Conservation (phyloP, 2,113 vertebrate species). For the Triplophysa siluroides region DNA sequence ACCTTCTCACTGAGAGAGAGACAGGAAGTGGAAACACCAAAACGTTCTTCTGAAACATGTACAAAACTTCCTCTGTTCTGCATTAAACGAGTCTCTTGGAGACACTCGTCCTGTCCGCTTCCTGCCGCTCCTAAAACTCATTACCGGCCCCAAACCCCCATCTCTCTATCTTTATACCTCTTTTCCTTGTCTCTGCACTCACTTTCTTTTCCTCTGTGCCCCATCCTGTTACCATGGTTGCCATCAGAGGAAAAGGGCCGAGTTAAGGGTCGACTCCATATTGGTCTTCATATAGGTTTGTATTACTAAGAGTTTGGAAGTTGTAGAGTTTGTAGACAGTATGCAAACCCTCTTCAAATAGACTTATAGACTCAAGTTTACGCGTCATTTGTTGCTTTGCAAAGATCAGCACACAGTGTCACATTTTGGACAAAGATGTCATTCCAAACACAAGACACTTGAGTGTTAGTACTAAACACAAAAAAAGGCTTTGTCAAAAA, state of each 20-base stretch:
- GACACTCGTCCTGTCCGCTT: constrained; percentile 58
- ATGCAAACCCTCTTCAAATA: not conserved
- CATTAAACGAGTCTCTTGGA: constrained; percentile 58
- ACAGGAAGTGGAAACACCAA: constrained; percentile 41
- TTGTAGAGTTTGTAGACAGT: constrained; percentile 20
- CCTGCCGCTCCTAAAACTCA: constrained; percentile 57
- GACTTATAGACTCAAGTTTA: not conserved
- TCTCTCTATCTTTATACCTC: constrained; percentile 37
- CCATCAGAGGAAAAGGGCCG: constrained; percentile 56
- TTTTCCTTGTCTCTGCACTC: constrained; percentile 35
- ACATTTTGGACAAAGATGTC: not conserved
- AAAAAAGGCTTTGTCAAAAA: too few relatives aligned
- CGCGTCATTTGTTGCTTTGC: not conserved
- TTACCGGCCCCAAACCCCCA: constrained; percentile 57
- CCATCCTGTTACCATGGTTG: constrained; percentile 54
- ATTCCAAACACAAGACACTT: not conserved
- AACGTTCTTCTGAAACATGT: constrained; percentile 51
- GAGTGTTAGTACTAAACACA: too few relatives aligned
- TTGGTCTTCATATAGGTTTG: constrained; percentile 55
- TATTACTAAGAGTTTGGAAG: constrained; percentile 26
- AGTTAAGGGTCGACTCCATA: constrained; percentile 52
- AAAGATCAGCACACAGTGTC: not conserved
- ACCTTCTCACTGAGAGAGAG: constrained; percentile 14
- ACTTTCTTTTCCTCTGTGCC: constrained; percentile 39
- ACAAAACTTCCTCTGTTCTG: constrained; percentile 55